Conservation (phyloP, 2,888 invertebrate genomes). For the Conistra vaccinii region DNA sequence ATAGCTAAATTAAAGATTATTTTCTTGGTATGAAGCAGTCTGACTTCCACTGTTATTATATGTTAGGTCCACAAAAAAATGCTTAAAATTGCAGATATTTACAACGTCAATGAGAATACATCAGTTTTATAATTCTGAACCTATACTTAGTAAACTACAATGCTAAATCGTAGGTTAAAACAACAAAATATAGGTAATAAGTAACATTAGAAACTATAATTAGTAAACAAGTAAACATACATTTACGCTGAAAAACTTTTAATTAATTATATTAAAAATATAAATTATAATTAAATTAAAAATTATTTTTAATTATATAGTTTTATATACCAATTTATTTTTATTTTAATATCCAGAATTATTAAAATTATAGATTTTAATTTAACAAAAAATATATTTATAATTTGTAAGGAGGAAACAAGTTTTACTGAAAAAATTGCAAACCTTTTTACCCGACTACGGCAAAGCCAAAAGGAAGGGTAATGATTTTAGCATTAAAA, state of each 20-base stretch:
- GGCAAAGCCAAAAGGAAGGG: no score
- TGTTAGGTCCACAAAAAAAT: not conserved
- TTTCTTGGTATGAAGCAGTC: not conserved
- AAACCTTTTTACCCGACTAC: not conserved
- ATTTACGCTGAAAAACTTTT: no score
- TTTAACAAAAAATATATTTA: no score
- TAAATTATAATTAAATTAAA: no score
- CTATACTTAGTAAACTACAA: not conserved
- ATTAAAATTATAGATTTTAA: no score
- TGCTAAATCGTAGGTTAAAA: not conserved
- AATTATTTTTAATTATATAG: no score
- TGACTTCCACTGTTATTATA: not conserved
- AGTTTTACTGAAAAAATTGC: not conserved
- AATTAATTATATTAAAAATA: no score
- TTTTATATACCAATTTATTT: no score
- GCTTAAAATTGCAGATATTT: not conserved
- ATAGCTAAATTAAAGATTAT: not conserved
- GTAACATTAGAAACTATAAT: not conserved
- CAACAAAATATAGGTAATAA: not conserved
- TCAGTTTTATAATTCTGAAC: not conserved
- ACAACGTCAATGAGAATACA: not conserved
- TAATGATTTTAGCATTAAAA: no score
- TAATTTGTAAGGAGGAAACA: not conserved
- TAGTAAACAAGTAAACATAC: not conserved
- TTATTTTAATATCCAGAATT: no score